Evolutionary conservation across 2,797 vertebrate genomes (phyloP).

Genomic region (Pyrrhura leucotis): DNA sequence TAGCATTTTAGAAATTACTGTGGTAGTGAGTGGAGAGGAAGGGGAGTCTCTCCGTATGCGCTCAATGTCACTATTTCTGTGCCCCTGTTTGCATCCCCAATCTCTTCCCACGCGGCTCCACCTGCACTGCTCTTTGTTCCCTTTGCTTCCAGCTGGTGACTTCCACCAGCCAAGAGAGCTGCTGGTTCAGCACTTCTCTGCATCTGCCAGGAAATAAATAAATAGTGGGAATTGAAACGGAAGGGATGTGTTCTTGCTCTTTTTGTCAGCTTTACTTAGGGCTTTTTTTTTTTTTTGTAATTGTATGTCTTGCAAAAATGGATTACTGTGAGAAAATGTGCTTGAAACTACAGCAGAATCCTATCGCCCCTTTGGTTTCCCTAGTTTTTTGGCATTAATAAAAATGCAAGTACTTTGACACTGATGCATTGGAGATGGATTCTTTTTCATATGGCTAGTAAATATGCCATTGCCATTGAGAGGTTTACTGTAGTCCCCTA

Average conservation of each 20-base stretch:
- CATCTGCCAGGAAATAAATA: conserved; percentile 70
- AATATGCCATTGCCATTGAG: background rate
- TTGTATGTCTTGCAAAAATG: background rate
- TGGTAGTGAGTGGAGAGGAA: background rate
- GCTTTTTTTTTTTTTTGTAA: background rate
- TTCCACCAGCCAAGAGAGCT: conserved; percentile 59
- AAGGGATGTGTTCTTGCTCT: conserved; percentile 37
- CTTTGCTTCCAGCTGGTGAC: conserved; percentile 25
- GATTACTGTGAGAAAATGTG: background rate
- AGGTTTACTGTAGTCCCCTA: background rate
- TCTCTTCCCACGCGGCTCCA: background rate
- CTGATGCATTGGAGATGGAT: background rate
- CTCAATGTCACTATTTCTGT: background rate
- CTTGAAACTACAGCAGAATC: background rate
- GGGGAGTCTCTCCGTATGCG: fast-evolving
- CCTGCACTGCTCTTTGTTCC: conserved; percentile 59
- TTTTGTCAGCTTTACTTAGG: conserved; percentile 33
- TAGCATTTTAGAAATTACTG: background rate
- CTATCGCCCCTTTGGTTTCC: background rate
- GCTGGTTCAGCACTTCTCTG: conserved; percentile 49
- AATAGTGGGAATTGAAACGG: conserved; percentile 42
- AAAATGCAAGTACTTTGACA: background rate
- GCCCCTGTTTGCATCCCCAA: background rate
- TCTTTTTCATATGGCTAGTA: background rate
- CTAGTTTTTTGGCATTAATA: background rate